phyloP scores from a whole-genome alignment of 2,113 vertebrate genomes.

The Aspidoscelis tigris region DNA sequence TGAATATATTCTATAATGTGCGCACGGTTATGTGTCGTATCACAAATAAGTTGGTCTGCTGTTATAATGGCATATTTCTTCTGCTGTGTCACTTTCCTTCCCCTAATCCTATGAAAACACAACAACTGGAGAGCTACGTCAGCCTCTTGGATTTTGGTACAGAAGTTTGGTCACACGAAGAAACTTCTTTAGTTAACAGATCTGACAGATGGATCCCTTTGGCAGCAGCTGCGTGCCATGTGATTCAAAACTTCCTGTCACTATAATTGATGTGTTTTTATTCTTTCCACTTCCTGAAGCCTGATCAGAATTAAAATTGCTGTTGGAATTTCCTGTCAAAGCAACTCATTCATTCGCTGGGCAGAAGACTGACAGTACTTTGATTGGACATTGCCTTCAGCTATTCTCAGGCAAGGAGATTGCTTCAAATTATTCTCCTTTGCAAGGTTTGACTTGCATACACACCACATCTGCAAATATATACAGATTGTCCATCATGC shows the following conservation, averaged over 20 bases:
- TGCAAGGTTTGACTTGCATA: conserved; percentile 65
- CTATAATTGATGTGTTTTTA: conserved; percentile 94
- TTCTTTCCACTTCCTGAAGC: conserved; percentile 92
- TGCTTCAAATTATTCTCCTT: conserved; percentile 75
- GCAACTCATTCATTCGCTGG: conserved; percentile 89
- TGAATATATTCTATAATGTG: background rate
- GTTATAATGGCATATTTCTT: conserved; percentile 67
- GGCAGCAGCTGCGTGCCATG: conserved; percentile 90
- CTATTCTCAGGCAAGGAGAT: conserved; percentile 74
- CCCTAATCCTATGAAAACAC: conserved; percentile 67
- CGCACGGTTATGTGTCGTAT: conserved; percentile 37
- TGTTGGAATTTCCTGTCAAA: conserved; percentile 96
- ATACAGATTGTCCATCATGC: conserved; percentile 82
- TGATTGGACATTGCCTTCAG: conserved; percentile 86
- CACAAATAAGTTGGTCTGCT: conserved; percentile 55
- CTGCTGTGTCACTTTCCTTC: conserved; percentile 72
- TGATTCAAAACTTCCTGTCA: conserved; percentile 93
- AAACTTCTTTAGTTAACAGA: conserved; percentile 74
- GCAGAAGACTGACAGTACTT: conserved; percentile 79
- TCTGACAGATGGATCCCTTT: conserved; percentile 79
- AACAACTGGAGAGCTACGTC: conserved; percentile 76
- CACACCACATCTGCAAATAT: conserved; percentile 84
- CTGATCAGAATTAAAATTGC: conserved; percentile 95
- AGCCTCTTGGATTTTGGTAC: conserved; percentile 77
- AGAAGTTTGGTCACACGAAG: conserved; percentile 79